Evolutionary conservation across 2,888 invertebrate species (phyloP), one percentile per base, ranked within the genome.

Genomic region (Cepaea hortensis): DNA sequence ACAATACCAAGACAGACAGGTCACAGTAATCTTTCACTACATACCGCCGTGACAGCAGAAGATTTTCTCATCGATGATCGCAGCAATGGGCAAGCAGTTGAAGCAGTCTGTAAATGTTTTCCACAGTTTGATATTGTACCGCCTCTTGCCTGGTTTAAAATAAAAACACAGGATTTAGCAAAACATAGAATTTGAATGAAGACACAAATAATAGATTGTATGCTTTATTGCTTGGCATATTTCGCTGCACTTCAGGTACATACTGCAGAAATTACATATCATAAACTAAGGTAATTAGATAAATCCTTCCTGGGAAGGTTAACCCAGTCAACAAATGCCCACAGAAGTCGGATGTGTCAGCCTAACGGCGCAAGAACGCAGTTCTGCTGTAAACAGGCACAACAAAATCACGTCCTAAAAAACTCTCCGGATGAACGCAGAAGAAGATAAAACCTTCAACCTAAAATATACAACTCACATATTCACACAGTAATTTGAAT

Each of bases 81-180:
- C 99, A 84, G 99, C 99, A 72, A 99, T 98, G 68, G 99, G 99
- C 95, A 99, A 96, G 95, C 99, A 99, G 96, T 99, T 99, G 95
- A 99, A 99, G 95, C 99, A 99, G 95, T 99, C 99, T 94, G 99
- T 99, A 95, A 99, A 99, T 46, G 99, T 99, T 96, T 99, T 99
- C 99, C 99, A 99, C 94, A 99, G 95, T 95, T 99, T 99, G 93
- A 99, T 99, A 95, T 98, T 99, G 95, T 99, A 99, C 93, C 99
- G 96, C 94, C 99, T 96, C 95, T 99, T 99, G 95, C 98, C 96
- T 94, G 91, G 2, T 91, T 20, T 65, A 55, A 76, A 61, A 62
- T n/a, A 76, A 20, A 65, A 55, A 55, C 11, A 55, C 55, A 55
- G 11, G 55, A 11, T 55, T 55, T 11, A 55, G 55, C 55, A n/a